phyloP scores from a whole-genome alignment of 1,140 invertebrate genomes.

The Bombus superbus region DNA sequence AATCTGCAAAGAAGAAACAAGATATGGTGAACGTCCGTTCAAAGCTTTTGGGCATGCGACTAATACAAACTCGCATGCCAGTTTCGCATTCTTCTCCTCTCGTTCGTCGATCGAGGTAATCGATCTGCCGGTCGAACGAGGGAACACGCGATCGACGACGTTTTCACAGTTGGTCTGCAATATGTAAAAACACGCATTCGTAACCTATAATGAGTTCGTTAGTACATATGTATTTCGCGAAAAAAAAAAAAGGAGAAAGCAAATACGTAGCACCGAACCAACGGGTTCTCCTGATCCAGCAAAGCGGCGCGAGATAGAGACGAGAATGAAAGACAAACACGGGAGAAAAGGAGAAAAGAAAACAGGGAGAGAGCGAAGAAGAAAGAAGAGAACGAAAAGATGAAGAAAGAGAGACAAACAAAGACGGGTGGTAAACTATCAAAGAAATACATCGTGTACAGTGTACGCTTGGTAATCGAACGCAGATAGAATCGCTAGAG shows the following conservation, averaged over 20 bases:
- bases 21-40: constrained; percentile 31
- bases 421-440: not conserved
- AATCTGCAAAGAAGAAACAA: constrained; percentile 63
- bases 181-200: no score
- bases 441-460: not conserved
- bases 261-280: not conserved
- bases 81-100: not conserved
- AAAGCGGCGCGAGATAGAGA: not conserved
- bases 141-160: not conserved
- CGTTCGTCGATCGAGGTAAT: not conserved
- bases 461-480: not conserved
- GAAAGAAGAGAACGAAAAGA: not conserved
- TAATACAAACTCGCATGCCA: not conserved
- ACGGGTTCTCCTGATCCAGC: not conserved
- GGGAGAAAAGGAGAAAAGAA: not conserved
- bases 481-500: constrained; percentile 38
- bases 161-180: not conserved
- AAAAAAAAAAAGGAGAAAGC: not conserved
- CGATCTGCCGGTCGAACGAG: not conserved
- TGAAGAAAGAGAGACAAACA: not conserved
- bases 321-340: not conserved
- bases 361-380: not conserved
- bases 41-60: not conserved
- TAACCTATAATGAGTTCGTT: no score
- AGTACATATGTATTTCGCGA: no score